Conservation (phyloP, 2,113 vertebrate genomes). For the Clinocottus analis region DNA sequence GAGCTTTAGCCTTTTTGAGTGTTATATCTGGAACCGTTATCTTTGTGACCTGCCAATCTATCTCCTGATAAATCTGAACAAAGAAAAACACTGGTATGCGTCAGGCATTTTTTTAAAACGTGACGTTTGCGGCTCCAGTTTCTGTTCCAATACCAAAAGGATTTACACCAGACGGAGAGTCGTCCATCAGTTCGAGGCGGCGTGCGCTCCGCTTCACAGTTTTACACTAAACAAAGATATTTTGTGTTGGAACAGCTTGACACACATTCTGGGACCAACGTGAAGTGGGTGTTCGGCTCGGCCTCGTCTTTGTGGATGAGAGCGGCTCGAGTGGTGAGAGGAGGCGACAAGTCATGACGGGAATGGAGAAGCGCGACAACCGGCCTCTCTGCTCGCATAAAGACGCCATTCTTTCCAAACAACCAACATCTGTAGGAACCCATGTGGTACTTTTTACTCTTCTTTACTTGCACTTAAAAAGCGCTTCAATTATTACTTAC, state of each 20-base stretch:
- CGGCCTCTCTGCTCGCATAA: slow-evolving; percentile 10
- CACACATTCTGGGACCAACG: not conserved
- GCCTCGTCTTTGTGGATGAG: slow-evolving; percentile 35
- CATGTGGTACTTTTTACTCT: not conserved
- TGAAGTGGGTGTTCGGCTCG: not conserved
- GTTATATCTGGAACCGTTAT: too few species aligned
- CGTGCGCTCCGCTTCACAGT: not conserved
- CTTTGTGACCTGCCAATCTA: not conserved
- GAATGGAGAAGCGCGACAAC: slow-evolving; percentile 34
- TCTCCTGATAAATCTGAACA: not conserved
- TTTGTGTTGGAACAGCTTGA: not conserved
- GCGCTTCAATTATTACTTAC: not conserved
- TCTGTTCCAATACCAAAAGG: not conserved
- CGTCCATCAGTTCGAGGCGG: not conserved
- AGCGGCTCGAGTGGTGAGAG: slow-evolving; percentile 27
- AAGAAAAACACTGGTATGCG: too few species aligned
- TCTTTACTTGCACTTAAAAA: not conserved
- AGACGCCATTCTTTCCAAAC: not conserved
- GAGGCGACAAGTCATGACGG: slow-evolving; percentile 29
- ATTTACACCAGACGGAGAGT: not conserved
- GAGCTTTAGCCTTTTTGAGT: too few species aligned
- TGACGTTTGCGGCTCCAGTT: not conserved
- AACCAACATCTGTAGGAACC: not conserved
- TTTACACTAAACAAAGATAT: slow-evolving; percentile 25
- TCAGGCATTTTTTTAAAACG: not conserved